These are phyloP conservation scores for Vannuccia rotundouncinata DNA, from an alignment of 2,888 invertebrate genomes.

Conservation along the genomic window DNA sequence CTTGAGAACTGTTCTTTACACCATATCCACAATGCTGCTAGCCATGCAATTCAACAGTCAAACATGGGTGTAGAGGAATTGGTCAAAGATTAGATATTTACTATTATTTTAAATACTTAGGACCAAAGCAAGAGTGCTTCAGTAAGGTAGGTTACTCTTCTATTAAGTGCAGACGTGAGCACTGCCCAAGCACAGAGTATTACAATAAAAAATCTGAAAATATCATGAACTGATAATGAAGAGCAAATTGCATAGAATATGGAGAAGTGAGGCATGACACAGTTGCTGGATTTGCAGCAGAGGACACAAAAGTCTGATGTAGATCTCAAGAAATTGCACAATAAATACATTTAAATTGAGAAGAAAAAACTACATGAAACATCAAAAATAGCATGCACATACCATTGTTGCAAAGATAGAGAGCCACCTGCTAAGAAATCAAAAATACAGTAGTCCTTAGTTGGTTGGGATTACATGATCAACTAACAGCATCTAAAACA, in stretches of 20 bases:
- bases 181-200: slow-evolving; percentile 10
- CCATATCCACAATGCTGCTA: slow-evolving; percentile 36
- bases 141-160: slow-evolving; percentile 19
- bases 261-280: neutral
- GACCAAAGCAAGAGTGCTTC: slow-evolving; percentile 10
- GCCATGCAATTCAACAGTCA: slow-evolving; percentile 10
- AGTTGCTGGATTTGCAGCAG: slow-evolving; percentile 24
- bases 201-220: neutral
- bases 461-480: slow-evolving; percentile 6
- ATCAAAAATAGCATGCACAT: neutral
- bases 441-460: neutral
- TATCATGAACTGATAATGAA: slow-evolving; percentile 5
- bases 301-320: slow-evolving; percentile 16
- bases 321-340: neutral
- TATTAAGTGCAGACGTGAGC: slow-evolving; percentile 22
- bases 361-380: slow-evolving; percentile 1
- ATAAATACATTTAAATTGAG: neutral
- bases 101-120: slow-evolving; percentile 32
- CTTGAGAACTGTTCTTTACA: slow-evolving; percentile 32
- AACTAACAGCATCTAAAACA: slow-evolving; percentile 9
- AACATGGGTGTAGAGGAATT: neutral
- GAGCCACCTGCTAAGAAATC: neutral
- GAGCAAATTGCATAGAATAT: slow-evolving; percentile 20
- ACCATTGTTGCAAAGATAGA: slow-evolving; percentile 5
- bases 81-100: slow-evolving; percentile 29